Percentiles rank a stretch among this genome's conserved stretches.
Conservation (phyloP, 2,797 vertebrate genomes). For the Rallus crepitans region DNA sequence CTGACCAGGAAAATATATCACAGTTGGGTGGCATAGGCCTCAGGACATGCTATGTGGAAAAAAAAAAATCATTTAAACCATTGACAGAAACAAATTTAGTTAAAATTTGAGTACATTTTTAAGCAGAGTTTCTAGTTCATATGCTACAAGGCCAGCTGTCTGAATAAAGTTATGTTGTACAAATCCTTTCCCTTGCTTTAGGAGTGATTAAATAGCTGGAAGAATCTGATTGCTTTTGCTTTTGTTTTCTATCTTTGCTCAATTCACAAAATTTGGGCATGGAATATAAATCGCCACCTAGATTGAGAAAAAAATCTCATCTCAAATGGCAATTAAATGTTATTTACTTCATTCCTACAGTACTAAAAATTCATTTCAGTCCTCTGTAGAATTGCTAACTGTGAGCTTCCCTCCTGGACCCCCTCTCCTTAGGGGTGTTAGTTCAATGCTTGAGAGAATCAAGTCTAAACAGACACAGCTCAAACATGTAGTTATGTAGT, state of each 20-base stretch:
- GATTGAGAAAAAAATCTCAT: background rate
- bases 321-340: background rate
- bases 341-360: background rate
- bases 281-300: background rate
- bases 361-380: conserved; percentile 30
- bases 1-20: background rate
- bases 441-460: conserved; percentile 50
- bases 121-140: conserved; percentile 2
- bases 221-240: background rate
- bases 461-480: conserved; percentile 6
- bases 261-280: background rate
- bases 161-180: background rate
- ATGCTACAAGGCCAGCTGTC: background rate
- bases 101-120: background rate
- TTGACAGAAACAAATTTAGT: background rate
- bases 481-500: background rate
- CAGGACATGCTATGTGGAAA: background rate
- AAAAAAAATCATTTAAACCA: conserved; percentile 32
- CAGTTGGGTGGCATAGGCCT: background rate
- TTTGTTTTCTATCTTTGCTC: background rate
- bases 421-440: background rate
- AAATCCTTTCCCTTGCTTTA: background rate
- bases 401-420: conserved; percentile 10
- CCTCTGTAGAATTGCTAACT: conserved; percentile 27
- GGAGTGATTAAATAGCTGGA: background rate